Evolutionary conservation across 2,797 vertebrate species (phyloP), one percentile per base, ranked within the genome.

Genomic region (Sciurus carolinensis): DNA sequence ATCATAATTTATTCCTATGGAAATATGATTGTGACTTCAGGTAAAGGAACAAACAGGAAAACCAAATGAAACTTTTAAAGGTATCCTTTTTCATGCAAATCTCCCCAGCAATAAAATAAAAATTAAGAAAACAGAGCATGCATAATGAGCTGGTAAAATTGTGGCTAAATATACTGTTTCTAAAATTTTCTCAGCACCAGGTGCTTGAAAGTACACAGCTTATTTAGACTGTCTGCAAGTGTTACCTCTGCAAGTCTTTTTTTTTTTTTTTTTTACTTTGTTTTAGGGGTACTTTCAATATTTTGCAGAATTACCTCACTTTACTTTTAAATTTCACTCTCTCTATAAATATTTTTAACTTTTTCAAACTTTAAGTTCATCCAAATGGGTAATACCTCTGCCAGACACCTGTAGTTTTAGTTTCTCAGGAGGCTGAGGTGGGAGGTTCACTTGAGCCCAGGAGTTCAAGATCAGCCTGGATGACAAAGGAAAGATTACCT

Each of bases 141-240:
- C 83, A 79, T 77, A 3, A 96, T 81, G 69, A 95, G 28, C 15
- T 50, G 24, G 9, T 44, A 96, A 97, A 96, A 97, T n/a, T 26
- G 0, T 36, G 30, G 57, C 97, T 97, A 97, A 98, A 95, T 93
- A 54, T 76, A 97, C 80, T 57, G 44, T 75, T 93, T 93, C 76
- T 95, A 75, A 96, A 93, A 28, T 90, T 95, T 83, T 84, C 80
- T 76, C 36, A 64, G 80, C 33, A 95, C 87, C 93, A 97, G 90
- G 73, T 97, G 39, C 85, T 96, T 96, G 80, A 97, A 97, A 96
- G 62, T 71, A 94, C 26, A 83, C 84, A 94, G 93, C 79, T 92
- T 94, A 89, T 88, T 97, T 92, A 47, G 76, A 66, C 52, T 57
- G 80, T 14, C 86, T 94, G 5, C 33, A 72, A 90, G n/a, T 67